A percentile compares a stretch with the other conserved stretches of the same genome.
These are phyloP conservation scores for Catagonus wagneri DNA, from an alignment of 2,113 vertebrate genomes.

Conservation along the genomic window DNA sequence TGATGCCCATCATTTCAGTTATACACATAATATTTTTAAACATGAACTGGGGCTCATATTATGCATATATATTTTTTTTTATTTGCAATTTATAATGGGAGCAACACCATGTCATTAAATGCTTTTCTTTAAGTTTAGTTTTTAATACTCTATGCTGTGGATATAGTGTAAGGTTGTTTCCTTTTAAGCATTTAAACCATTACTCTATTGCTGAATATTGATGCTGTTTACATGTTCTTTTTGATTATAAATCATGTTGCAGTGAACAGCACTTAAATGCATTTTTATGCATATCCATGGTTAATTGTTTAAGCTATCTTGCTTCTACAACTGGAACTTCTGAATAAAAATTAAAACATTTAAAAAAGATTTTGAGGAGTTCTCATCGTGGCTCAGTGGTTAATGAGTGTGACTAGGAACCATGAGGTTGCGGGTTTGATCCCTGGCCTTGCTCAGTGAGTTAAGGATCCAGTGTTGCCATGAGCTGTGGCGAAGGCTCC, in stretches of 20 bases:
- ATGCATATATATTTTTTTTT: background rate
- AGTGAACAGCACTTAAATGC: background rate
- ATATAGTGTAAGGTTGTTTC: slow-evolving; percentile 5
- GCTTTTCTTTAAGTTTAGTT: slow-evolving; percentile 23
- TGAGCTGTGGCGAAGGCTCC: too few relatives aligned
- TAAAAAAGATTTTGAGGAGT: background rate
- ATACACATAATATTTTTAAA: background rate
- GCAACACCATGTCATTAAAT: background rate
- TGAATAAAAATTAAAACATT: background rate
- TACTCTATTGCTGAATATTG: background rate
- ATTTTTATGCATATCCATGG: background rate
- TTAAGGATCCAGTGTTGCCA: too few relatives aligned
- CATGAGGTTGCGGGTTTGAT: too few relatives aligned
- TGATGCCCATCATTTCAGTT: background rate
- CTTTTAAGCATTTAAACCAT: background rate
- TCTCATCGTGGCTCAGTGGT: too few relatives aligned
- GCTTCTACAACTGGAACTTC: background rate
- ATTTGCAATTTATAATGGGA: background rate
- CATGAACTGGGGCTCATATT: background rate
- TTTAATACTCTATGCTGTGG: background rate
- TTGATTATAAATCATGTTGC: background rate
- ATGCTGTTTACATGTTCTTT: background rate
- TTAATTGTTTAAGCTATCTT: background rate
- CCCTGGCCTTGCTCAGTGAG: too few relatives aligned
- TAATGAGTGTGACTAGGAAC: too few relatives aligned